Conservation (phyloP, 2,888 invertebrate genomes). For the Lottia gigantea region DNA sequence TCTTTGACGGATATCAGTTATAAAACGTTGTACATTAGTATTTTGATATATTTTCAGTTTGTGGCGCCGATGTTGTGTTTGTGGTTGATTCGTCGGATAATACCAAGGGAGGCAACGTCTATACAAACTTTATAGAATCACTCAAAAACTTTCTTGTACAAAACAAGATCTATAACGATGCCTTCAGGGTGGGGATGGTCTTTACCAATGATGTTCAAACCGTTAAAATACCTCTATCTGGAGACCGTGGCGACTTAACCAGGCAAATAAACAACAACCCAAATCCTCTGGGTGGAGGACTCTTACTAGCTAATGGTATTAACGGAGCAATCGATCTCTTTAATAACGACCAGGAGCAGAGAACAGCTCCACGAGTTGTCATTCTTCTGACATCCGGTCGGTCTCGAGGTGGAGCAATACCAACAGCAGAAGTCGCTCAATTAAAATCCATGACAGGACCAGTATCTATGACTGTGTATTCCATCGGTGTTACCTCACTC, state of each 20-base stretch:
- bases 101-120: background rate
- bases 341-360: background rate
- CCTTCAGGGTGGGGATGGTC: background rate
- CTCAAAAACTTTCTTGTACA: background rate
- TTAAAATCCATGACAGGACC: background rate
- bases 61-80: background rate
- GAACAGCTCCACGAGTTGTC: background rate
- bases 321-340: background rate
- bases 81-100: background rate
- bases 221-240: background rate
- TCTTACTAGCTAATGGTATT: background rate
- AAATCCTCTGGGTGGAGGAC: background rate
- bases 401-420: background rate
- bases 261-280: background rate
- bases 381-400: background rate
- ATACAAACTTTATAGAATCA: background rate
- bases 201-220: background rate
- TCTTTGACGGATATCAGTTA: too few relatives aligned
- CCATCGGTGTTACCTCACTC: background rate
- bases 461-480: background rate
- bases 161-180: background rate
- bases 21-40: too few relatives aligned
- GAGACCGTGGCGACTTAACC: background rate
- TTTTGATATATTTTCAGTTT: background rate
- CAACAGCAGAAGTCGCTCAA: background rate